Evolutionary conservation across 1,140 invertebrate genomes (phyloP).

Genomic region (Drosophila dunni): DNA sequence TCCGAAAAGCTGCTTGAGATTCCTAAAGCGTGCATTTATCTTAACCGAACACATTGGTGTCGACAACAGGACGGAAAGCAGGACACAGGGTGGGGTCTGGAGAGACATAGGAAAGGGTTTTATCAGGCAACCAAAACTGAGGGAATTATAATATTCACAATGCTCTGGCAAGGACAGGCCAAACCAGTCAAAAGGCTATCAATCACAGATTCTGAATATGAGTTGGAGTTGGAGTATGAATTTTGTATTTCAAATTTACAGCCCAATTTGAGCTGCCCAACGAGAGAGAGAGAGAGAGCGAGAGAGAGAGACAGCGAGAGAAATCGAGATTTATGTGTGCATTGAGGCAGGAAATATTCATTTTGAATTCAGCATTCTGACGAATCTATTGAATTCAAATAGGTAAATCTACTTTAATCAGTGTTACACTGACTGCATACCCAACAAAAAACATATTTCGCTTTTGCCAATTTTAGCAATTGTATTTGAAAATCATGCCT

Average conservation of each 20-base stretch:
- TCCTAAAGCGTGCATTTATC: slow-evolving; percentile 57
- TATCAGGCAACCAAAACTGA: slow-evolving; percentile 7
- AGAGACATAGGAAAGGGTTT: slow-evolving; percentile 22
- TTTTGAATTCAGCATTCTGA: slow-evolving; percentile 12
- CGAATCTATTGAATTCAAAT: slow-evolving; percentile 5
- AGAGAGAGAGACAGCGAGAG: slow-evolving; percentile 14
- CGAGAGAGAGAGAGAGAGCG: background rate
- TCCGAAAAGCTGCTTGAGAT: slow-evolving; percentile 51
- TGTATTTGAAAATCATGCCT: slow-evolving; percentile 12
- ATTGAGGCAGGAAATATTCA: slow-evolving; percentile 15
- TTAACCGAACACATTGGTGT: slow-evolving; percentile 40
- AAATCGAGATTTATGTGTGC: slow-evolving; percentile 36
- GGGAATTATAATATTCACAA: slow-evolving; percentile 40
- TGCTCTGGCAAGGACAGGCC: slow-evolving; percentile 14
- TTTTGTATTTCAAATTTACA: slow-evolving; percentile 35
- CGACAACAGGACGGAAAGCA: background rate
- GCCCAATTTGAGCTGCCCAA: slow-evolving; percentile 34
- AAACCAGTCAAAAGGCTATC: slow-evolving; percentile 23
- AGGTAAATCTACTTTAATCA: slow-evolving; percentile 28
- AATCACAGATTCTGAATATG: slow-evolving; percentile 36
- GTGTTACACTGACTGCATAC: background rate
- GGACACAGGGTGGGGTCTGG: background rate
- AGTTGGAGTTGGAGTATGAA: slow-evolving; percentile 35
- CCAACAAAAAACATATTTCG: background rate
- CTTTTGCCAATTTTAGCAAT: slow-evolving; percentile 20